A percentile compares a stretch with the other conserved stretches of the same genome.
These are phyloP conservation scores for Palaemon carinicauda DNA, from an alignment of 1,140 invertebrate species.

Conservation along the genomic window DNA sequence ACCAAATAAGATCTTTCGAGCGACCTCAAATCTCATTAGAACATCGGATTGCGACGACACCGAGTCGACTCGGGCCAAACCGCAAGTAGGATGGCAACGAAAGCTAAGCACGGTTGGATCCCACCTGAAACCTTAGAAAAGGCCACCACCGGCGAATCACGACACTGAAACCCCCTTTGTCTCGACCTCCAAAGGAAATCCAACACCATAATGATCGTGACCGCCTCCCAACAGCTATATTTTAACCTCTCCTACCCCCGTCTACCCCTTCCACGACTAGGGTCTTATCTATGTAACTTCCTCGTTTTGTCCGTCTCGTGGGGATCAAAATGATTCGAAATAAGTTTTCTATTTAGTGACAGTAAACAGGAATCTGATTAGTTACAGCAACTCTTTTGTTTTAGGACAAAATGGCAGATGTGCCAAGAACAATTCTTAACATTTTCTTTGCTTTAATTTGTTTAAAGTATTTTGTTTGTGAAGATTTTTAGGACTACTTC, in stretches of 20 bases:
- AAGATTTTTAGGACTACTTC: too few relatives aligned
- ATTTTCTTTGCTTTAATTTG: too few relatives aligned
- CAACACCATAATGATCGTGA: not conserved
- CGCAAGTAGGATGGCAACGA: constrained; percentile 32
- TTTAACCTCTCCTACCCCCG: not conserved
- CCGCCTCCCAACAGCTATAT: not conserved
- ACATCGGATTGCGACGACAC: constrained; percentile 15
- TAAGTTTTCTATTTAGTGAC: too few relatives aligned
- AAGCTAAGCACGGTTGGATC: constrained; percentile 14
- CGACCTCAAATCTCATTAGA: constrained; percentile 40
- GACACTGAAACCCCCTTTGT: constrained; percentile 23
- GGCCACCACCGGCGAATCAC: not conserved
- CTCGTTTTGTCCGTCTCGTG: not conserved
- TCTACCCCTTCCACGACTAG: not conserved
- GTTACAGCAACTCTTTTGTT: too few relatives aligned
- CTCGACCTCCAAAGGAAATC: not conserved
- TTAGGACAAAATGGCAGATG: too few relatives aligned
- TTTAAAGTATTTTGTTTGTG: too few relatives aligned
- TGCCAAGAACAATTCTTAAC: too few relatives aligned
- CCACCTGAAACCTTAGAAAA: constrained; percentile 22
- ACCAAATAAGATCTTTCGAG: constrained; percentile 49
- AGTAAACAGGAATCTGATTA: too few relatives aligned
- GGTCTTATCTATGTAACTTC: not conserved
- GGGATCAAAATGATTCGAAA: too few relatives aligned
- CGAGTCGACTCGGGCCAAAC: constrained; percentile 31